Base-by-base conservation (phyloP, 2,113 vertebrate species). In the Centropus unirufus region DNA sequence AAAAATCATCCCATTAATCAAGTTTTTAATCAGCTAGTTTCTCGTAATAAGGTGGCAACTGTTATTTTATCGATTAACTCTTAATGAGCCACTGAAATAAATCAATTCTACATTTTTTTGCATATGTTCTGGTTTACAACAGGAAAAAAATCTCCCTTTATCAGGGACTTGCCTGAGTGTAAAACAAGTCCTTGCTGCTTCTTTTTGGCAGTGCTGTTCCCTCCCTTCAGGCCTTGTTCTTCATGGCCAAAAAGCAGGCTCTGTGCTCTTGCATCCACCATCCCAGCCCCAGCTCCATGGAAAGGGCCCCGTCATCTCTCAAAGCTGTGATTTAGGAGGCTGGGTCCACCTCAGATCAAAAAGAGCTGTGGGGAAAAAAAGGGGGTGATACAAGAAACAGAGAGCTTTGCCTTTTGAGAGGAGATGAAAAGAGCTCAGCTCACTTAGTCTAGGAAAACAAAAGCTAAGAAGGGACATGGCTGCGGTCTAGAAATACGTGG, bases 31-130 rank as follows among this genome's bases (percentile, higher is more conserved):
- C 97, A 97, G 89, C 66, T 92, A 72, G 42, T 95, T 95, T 91
- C 94, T 92, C 21, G 15, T 96, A 91, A 97, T 96, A 95, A 89
- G 81, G 83, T 90, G 57, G 82, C 46, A 92, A 97, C 90, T 84
- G 89, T 96, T 98, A 96, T 93, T 95, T 95, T 97, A 97, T 97
- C 67, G 90, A 97, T 98, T 98, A 98, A 97, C 97, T 95, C 92
- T 97, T 97, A 95, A 86, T 54, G 83, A 68, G 39, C 51, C 76
- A 36, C 59, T 34, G 5, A 89, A 40, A 81, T 92, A 77, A 91
- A 95, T 97, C 78, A 87, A 67, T 95, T 68, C 64, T 69, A 54
- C 64, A 15, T 75, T 58, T 83, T 72, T 89, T 78, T 61, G 13
- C 16, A 29, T 46, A 54, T 11, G 39, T 26, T 34, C 78, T 64